Conservation (phyloP, 2,888 invertebrate species). For the Erebia aethiops region DNA sequence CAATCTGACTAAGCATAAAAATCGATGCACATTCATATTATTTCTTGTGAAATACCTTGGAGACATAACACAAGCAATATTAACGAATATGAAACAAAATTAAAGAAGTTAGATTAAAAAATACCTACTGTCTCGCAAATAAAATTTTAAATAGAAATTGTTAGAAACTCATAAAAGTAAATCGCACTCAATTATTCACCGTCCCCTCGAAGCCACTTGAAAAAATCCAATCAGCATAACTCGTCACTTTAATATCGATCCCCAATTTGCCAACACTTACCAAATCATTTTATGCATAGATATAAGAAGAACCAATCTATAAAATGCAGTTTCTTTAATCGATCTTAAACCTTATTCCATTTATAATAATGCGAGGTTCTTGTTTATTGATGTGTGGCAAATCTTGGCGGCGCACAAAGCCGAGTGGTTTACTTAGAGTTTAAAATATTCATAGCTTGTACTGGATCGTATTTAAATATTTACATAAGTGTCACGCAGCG, state of each 20-base stretch:
- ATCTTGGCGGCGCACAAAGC: slow-evolving; percentile 68
- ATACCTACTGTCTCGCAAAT: slow-evolving; percentile 30
- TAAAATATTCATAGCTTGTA: slow-evolving; percentile 85
- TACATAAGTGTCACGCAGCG: slow-evolving; percentile 83
- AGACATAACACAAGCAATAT: background rate
- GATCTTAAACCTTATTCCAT: slow-evolving; percentile 61
- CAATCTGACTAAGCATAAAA: slow-evolving; percentile 15
- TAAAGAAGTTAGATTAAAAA: slow-evolving; percentile 37
- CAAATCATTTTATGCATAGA: slow-evolving; percentile 80
- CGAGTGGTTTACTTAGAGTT: slow-evolving; percentile 80
- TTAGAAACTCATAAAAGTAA: slow-evolving; percentile 60
- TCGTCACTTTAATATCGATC: slow-evolving; percentile 80
- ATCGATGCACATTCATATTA: background rate
- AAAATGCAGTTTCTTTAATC: slow-evolving; percentile 47
- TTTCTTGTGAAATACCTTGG: background rate
- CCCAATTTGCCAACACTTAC: slow-evolving; percentile 78
- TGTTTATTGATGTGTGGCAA: slow-evolving; percentile 61
- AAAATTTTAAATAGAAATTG: slow-evolving; percentile 44
- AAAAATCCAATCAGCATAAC: slow-evolving; percentile 83
- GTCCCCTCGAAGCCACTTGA: slow-evolving; percentile 73
- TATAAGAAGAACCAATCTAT: slow-evolving; percentile 60
- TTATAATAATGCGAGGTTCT: slow-evolving; percentile 58
- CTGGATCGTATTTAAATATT: slow-evolving; percentile 84
- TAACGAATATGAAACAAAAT: slow-evolving; percentile 1
- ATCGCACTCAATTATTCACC: slow-evolving; percentile 78